phyloP scores from a whole-genome alignment of 1,140 invertebrate genomes.

The Trichoplusia ni region DNA sequence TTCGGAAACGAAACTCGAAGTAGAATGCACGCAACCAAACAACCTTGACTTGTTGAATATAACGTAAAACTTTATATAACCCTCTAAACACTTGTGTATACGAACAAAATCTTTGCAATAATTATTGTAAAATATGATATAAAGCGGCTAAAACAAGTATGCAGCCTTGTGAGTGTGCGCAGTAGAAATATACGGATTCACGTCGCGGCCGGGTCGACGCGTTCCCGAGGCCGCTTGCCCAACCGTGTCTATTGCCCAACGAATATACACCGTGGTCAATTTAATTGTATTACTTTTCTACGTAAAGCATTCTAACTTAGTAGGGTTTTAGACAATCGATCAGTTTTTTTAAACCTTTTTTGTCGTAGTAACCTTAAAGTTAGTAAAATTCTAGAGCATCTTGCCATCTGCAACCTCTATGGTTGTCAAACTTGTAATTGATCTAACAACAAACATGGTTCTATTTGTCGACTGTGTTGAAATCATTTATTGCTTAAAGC shows the following conservation, averaged over 20 bases:
- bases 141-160: conserved; percentile 16
- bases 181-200: conserved; percentile 14
- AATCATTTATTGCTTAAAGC: too few relatives aligned
- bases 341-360: too few relatives aligned
- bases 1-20: background rate
- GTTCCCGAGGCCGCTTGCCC: conserved; percentile 42
- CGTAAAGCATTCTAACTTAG: conserved; percentile 22
- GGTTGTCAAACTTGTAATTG: too few relatives aligned
- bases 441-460: too few relatives aligned
- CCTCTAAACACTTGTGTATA: conserved; percentile 6
- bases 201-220: conserved; percentile 6
- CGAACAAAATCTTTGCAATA: conserved; percentile 21
- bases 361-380: too few relatives aligned
- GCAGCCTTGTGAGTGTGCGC: conserved; percentile 11
- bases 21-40: conserved; percentile 3
- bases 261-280: conserved; percentile 37
- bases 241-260: conserved; percentile 43
- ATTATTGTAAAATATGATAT: conserved; percentile 28
- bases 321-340: too few relatives aligned
- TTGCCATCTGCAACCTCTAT: too few relatives aligned
- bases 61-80: conserved; percentile 19
- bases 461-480: too few relatives aligned
- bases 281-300: conserved; percentile 44
- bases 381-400: too few relatives aligned
- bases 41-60: conserved; percentile 11